phyloP scores from a whole-genome alignment of 2,888 invertebrate species.

The Eupithecia insigniata region DNA sequence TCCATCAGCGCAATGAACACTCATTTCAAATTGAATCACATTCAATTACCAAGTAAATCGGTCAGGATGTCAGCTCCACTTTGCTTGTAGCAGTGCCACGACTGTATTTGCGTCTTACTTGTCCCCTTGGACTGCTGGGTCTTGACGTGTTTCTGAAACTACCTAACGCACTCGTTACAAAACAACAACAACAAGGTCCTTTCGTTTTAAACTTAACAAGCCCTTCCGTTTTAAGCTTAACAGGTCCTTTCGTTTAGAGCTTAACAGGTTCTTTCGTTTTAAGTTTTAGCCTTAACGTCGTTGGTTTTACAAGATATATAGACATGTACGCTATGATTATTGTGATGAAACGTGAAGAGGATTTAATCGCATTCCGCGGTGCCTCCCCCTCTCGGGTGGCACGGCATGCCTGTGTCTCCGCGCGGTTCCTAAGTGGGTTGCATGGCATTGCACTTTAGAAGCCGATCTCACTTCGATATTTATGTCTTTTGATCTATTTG shows the following conservation, averaged over 20 bases:
- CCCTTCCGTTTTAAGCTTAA: background rate
- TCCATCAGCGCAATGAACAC: constrained; percentile 59
- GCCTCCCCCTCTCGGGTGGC: constrained; percentile 54
- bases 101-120: constrained; percentile 44
- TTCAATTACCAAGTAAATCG: constrained; percentile 68
- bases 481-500: background rate
- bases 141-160: background rate
- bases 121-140: constrained; percentile 33
- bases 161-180: background rate
- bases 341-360: constrained; percentile 67
- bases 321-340: constrained; percentile 53
- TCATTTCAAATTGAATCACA: constrained; percentile 66
- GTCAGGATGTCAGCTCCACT: constrained; percentile 61
- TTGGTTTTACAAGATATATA: constrained; percentile 48
- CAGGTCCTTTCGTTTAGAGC: constrained; percentile 24
- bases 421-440: constrained; percentile 53
- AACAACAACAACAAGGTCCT: background rate
- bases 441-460: constrained; percentile 51
- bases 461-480: constrained; percentile 10
- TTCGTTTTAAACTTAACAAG: background rate
- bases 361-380: constrained; percentile 76
- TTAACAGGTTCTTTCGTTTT: constrained; percentile 4
- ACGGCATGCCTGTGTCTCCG: constrained; percentile 56
- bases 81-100: constrained; percentile 44
- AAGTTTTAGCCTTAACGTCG: background rate